Conservation (phyloP, 2,888 invertebrate species). For the Trachelus tabidus region DNA sequence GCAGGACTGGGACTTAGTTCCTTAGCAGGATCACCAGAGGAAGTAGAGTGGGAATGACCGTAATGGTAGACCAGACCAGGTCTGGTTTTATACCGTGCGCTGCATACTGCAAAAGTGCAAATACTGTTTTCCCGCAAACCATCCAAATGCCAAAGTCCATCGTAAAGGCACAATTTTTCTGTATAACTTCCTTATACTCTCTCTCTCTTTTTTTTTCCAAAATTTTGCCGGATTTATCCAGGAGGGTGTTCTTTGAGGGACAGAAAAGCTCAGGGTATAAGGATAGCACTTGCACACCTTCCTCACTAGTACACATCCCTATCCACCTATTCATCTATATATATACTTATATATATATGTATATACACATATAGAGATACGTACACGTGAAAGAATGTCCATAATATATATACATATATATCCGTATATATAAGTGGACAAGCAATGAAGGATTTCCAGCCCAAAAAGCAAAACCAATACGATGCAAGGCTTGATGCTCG, state of each 20-base stretch:
- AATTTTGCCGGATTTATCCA: constrained; percentile 5
- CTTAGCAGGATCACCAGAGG: constrained; percentile 67
- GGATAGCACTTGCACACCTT: constrained; percentile 63
- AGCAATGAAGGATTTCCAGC: constrained; percentile 67
- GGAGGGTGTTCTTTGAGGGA: constrained; percentile 13
- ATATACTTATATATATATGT: neutral
- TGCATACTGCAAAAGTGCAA: constrained; percentile 83
- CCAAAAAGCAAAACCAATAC: constrained; percentile 67
- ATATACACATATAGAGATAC: neutral
- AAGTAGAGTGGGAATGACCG: constrained; percentile 83
- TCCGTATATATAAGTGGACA: constrained; percentile 53
- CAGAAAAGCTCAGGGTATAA: neutral
- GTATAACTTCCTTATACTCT: constrained; percentile 34
- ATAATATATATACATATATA: constrained; percentile 11
- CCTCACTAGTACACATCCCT: constrained; percentile 57
- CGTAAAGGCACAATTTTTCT: constrained; percentile 46
- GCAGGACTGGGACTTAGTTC: constrained; percentile 67
- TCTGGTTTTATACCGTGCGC: constrained; percentile 95
- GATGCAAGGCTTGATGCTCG: constrained; percentile 67
- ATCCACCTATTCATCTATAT: constrained; percentile 57
- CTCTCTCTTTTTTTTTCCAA: constrained; percentile 7
- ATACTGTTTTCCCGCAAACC: constrained; percentile 65
- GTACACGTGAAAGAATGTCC: neutral
- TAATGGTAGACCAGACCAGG: constrained; percentile 96
- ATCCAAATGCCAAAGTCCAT: constrained; percentile 61